A percentile compares a stretch with the other conserved stretches of the same genome.
These are phyloP conservation scores for Neodiprion fabricii DNA, from an alignment of 1,140 invertebrate genomes.

Conservation along the genomic window DNA sequence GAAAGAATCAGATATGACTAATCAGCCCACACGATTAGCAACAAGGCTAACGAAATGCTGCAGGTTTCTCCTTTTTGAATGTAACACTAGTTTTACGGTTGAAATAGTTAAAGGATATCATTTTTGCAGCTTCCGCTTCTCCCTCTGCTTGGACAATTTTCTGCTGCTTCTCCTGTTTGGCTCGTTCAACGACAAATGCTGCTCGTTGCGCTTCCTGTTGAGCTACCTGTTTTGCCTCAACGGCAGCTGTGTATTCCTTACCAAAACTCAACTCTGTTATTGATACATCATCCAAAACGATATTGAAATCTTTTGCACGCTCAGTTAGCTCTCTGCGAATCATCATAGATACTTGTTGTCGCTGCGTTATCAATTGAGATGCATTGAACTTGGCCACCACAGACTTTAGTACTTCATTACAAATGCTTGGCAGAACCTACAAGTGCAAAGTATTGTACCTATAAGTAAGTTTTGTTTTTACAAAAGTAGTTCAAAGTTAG, in stretches of 20 bases:
- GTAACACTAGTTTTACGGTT: constrained; percentile 13
- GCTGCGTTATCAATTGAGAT: constrained; percentile 97
- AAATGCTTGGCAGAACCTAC: constrained; percentile 90
- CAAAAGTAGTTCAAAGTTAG: too few relatives aligned
- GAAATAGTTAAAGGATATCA: constrained; percentile 81
- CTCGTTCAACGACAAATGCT: constrained; percentile 96
- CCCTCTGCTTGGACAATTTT: constrained; percentile 99
- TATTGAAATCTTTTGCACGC: constrained; percentile 97
- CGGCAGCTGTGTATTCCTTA: constrained; percentile 99
- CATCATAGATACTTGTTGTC: constrained; percentile 94
- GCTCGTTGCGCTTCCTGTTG: constrained; percentile 99
- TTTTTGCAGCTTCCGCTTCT: constrained; percentile 98
- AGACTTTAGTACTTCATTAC: constrained; percentile 98
- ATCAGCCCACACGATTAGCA: too few relatives aligned
- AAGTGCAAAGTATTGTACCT: constrained; percentile 22
- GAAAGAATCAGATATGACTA: background rate
- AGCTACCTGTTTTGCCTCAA: constrained; percentile 99
- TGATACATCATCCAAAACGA: constrained; percentile 99
- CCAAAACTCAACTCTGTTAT: constrained; percentile 99
- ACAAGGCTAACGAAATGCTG: too few relatives aligned
- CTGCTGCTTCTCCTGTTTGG: constrained; percentile 97
- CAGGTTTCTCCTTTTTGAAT: too few relatives aligned
- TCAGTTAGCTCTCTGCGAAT: constrained; percentile 94
- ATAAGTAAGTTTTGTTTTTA: background rate
- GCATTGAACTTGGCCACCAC: constrained; percentile 99